Evolutionary conservation across 2,888 invertebrate genomes (phyloP).

Genomic region (Cheiracanthium punctorium): DNA sequence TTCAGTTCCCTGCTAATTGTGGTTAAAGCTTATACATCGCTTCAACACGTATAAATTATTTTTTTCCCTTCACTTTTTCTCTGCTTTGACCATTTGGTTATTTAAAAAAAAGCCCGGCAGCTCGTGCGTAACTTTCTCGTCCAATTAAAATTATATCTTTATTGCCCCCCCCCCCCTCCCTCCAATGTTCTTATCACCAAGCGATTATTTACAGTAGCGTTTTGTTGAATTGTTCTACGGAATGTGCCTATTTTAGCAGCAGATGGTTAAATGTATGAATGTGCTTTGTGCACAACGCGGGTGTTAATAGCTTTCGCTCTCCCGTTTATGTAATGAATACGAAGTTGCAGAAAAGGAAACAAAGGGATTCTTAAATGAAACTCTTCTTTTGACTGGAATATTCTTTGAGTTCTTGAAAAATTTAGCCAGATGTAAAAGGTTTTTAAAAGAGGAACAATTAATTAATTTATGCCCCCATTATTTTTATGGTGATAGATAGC

Average conservation of each 20-base stretch:
- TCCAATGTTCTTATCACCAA: background rate
- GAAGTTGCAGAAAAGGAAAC: constrained; percentile 21
- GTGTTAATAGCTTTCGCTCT: constrained; percentile 55
- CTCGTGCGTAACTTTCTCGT: constrained; percentile 61
- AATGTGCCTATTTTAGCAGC: constrained; percentile 24
- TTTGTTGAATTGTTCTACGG: constrained; percentile 31
- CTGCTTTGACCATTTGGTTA: constrained; percentile 10
- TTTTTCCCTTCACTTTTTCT: constrained; percentile 16
- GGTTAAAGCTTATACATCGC: constrained; percentile 46
- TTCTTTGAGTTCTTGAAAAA: background rate
- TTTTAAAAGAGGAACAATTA: too few species aligned
- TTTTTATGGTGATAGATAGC: too few species aligned
- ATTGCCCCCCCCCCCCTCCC: background rate
- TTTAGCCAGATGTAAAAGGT: too few species aligned
- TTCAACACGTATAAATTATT: constrained; percentile 46
- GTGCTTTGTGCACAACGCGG: constrained; percentile 38
- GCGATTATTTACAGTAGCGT: constrained; percentile 56
- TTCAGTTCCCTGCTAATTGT: constrained; percentile 49
- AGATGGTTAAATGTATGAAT: constrained; percentile 26
- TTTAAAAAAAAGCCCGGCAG: constrained; percentile 1
- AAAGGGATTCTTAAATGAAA: constrained; percentile 34
- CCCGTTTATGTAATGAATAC: constrained; percentile 34
- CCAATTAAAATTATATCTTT: constrained; percentile 59
- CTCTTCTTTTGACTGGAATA: constrained; percentile 2
- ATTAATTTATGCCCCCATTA: too few species aligned